Base-by-base conservation (phyloP, 2,888 invertebrate species). In the Teleogryllus oceanicus region DNA sequence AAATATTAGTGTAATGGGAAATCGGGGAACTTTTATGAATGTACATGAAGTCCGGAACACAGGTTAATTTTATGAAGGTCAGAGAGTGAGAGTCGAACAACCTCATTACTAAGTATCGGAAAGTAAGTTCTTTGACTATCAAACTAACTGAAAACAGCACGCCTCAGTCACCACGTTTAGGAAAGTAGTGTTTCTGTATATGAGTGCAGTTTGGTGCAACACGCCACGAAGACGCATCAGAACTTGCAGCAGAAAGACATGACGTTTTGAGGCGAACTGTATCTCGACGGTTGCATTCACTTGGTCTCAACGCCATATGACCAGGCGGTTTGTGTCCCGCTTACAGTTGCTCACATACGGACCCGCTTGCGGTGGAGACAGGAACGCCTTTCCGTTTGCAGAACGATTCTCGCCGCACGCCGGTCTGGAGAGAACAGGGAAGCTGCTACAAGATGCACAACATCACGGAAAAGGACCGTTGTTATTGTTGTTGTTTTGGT, bases 351-450 rank as follows among this genome's bases (percentile, higher is more conserved):
- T 18, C 77, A 1, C 13, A 77, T 16, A 77, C 16, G 77, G 50
- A 13, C 16, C 16, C 49, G 77, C 49, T 49, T 77, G 49, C 77
- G 16, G 50, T 49, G 77, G 49, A 50, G 24, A 11, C 18, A 13
- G 50, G 13, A 77, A 77, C 77, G 16, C 49, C 16, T 3, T 78
- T 78, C 78, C 75, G 74, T 78, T 78, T 78, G 21, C 24, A 21
- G n/a, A 50, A 49, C 49, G 77, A 50, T 77, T 50, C 77, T 24
- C 77, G 50, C 3, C 49, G 49, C 18, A 77, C 77, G 49, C 5
- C 50, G 21, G 16, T 77, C 49, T 77, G 77, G 77, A 77, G 50
- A 18, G 50, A 77, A 50, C 49, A 13, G 10, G 12, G 77, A 4
- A 77, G 18, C 50, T 18, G 49, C 16, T 24, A 49, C 21, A 5